Percentiles rank a stretch among this genome's conserved stretches.
phyloP scores from a whole-genome alignment of 1,140 invertebrate genomes.

The Bombyx mandarina region DNA sequence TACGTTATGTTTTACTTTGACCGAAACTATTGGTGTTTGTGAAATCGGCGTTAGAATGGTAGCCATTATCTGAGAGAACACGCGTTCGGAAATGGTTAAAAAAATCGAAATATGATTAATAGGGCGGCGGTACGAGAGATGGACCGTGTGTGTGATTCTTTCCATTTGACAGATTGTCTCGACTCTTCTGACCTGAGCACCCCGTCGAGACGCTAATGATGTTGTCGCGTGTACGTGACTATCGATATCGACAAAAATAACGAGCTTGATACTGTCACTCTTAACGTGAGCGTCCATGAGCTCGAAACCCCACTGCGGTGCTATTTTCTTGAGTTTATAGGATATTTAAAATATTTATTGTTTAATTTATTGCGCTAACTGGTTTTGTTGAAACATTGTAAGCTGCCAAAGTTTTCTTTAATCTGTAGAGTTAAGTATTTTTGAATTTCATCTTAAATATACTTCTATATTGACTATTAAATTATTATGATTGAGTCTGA shows the following conservation, averaged over 20 bases:
- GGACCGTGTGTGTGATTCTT: constrained; percentile 61
- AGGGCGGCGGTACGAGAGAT: constrained; percentile 46
- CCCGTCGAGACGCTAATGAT: constrained; percentile 57
- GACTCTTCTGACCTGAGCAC: constrained; percentile 57
- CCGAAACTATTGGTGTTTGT: constrained; percentile 14
- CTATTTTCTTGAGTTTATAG: too few relatives aligned
- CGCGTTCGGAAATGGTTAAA: constrained; percentile 63
- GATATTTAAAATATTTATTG: too few relatives aligned
- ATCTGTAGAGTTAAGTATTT: too few relatives aligned
- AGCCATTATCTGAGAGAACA: constrained; percentile 62
- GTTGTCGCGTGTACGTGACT: constrained; percentile 23
- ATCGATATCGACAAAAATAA: constrained; percentile 43
- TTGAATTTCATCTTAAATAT: too few relatives aligned
- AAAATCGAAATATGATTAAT: constrained; percentile 67
- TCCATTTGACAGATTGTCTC: constrained; percentile 69
- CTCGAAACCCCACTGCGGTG: too few relatives aligned
- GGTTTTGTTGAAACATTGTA: too few relatives aligned
- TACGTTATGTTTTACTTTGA: neutral
- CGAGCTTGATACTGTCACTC: too few relatives aligned
- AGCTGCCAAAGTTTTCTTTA: too few relatives aligned
- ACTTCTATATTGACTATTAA: too few relatives aligned
- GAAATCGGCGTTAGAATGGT: constrained; percentile 48
- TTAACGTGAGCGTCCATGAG: too few relatives aligned
- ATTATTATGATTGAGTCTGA: too few relatives aligned
- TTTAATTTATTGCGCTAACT: too few relatives aligned